A percentile compares a stretch with the other conserved stretches of the same genome.
Evolutionary conservation across 2,797 vertebrate genomes (phyloP).

Genomic region (Protonibea diacanthus): DNA sequence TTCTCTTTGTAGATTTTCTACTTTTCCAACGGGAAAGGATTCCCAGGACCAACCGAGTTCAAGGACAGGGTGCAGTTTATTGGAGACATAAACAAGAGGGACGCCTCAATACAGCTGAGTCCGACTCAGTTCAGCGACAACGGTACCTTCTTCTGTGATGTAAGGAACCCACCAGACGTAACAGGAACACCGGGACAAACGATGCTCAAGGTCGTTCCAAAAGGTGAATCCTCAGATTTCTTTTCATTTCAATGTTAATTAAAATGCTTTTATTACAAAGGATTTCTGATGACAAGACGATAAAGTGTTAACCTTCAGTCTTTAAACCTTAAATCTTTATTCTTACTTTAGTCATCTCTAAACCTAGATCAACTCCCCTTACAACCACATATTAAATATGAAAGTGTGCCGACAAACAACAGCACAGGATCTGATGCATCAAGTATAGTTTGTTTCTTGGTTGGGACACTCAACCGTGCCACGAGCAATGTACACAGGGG

Average conservation of each 20-base stretch:
- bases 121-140: conserved; percentile 93
- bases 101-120: conserved; percentile 91
- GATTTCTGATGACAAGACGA: not conserved
- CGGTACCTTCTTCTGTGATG: conserved; percentile 92
- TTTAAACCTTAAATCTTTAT: not conserved
- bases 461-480: not conserved
- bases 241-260: not conserved
- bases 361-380: not conserved
- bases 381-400: not conserved
- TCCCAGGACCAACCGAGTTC: conserved; percentile 80
- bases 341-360: not conserved
- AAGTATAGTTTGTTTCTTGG: not conserved
- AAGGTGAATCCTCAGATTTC: conserved; percentile 81
- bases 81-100: conserved; percentile 94
- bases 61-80: conserved; percentile 90
- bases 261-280: no score
- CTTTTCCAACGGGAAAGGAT: conserved; percentile 85
- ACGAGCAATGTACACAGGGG: not conserved
- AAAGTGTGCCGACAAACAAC: not conserved
- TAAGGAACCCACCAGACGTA: conserved; percentile 94
- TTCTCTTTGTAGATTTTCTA: conserved; percentile 88
- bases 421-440: not conserved
- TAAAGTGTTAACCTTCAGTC: not conserved
- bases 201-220: conserved; percentile 90
- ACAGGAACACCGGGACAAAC: conserved; percentile 85